Base-by-base conservation (phyloP, 2,113 vertebrate genomes). In the Larimichthys crocea region DNA sequence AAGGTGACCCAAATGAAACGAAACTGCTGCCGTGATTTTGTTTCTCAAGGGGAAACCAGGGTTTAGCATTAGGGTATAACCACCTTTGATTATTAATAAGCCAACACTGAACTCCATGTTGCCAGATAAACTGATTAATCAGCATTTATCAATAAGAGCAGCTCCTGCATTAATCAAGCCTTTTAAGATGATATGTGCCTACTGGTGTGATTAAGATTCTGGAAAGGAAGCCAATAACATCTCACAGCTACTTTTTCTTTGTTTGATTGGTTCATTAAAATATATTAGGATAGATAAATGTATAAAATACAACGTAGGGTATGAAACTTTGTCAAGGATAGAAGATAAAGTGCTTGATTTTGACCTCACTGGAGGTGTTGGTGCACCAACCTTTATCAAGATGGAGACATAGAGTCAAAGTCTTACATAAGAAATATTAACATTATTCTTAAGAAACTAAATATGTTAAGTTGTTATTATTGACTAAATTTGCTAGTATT, bases 1-100 rank as follows among this genome's bases (percentile, higher is more conserved):
- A 91, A 90, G 86, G 81, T 90, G 88, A 91, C 88, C 79, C 65
- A 80, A 72, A 77, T 69, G 22, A 71, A 52, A 61, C 65, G 11
- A 35, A 80, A 79, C 65, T 11, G 19, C 10, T 3, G 74, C 57
- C 65, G 80, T 82, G 40, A 3, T 76, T 86, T 35, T 2, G 44
- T 46, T 49, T 46, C 77, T 81, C 77, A 14, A 15, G 44, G 76
- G 68, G 20, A 31, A 86, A 61, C 16, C 4, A 1, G 46, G 17
- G 66, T 80, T 65, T 70, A 83, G 26, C 66, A 10, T 20, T 2
- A 22, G n/a, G 52, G n/a, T 29, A 1, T 2, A 26, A 42, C 19
- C n/a, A 16, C 42, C 56, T 56, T 16, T 60, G 19, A 66, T 61
- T 55, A 56, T 69, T 49, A 59, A 63, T 70, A 22, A 79, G 44